Evolutionary conservation across 2,113 vertebrate genomes (phyloP).

Genomic region (Larimichthys crocea): DNA sequence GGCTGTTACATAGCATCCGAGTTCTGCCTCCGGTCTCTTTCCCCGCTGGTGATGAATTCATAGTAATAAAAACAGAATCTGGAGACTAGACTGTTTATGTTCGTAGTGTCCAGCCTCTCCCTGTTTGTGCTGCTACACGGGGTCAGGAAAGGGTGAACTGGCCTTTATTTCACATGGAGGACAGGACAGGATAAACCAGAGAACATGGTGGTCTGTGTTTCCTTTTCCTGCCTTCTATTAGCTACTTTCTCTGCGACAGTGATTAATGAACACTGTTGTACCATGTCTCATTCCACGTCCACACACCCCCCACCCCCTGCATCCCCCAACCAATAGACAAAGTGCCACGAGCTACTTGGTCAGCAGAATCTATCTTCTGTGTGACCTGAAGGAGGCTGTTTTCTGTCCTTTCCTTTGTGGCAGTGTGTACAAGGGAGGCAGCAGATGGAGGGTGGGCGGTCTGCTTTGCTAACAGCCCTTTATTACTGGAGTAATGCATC

Average conservation of each 20-base stretch:
- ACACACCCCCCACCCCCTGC: not conserved
- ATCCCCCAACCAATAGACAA: slow-evolving; percentile 34
- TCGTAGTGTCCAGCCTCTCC: slow-evolving; percentile 28
- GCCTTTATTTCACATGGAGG: slow-evolving; percentile 57
- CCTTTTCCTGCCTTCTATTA: slow-evolving; percentile 59
- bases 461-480: slow-evolving; percentile 70
- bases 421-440: slow-evolving; percentile 50
- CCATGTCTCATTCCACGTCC: slow-evolving; percentile 52
- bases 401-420: slow-evolving; percentile 62
- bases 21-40: not conserved
- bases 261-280: slow-evolving; percentile 76
- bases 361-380: slow-evolving; percentile 70
- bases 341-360: slow-evolving; percentile 58
- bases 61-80: not conserved
- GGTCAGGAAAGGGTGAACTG: slow-evolving; percentile 65
- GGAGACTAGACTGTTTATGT: slow-evolving; percentile 47
- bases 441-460: slow-evolving; percentile 74
- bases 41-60: not conserved
- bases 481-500: slow-evolving; percentile 71
- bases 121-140: slow-evolving; percentile 39
- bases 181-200: slow-evolving; percentile 55
- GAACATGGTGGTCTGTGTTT: slow-evolving; percentile 73
- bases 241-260: slow-evolving; percentile 70
- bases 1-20: not conserved
- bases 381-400: slow-evolving; percentile 68